Evolutionary conservation across 2,113 vertebrate species (phyloP).

Genomic region (Corythornis vintsioides): DNA sequence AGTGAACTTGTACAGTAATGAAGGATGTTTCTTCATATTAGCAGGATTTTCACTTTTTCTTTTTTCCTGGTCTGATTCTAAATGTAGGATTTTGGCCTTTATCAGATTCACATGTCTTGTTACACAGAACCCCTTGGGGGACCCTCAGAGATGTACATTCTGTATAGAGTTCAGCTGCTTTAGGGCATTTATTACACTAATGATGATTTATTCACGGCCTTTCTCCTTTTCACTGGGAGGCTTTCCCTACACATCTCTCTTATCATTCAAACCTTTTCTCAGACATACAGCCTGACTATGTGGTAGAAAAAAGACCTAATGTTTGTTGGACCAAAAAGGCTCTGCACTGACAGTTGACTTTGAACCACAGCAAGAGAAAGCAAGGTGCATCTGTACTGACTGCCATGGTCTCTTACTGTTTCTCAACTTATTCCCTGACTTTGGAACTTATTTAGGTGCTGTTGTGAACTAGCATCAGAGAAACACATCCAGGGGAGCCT

Average conservation of each 20-base stretch:
- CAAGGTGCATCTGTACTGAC: background rate
- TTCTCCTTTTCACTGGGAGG: background rate
- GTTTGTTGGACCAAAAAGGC: background rate
- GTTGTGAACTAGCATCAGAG: background rate
- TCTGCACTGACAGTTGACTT: background rate
- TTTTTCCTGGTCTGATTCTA: background rate
- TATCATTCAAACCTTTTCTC: background rate
- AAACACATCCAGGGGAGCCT: background rate
- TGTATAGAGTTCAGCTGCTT: background rate
- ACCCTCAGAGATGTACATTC: background rate
- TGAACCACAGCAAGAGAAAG: background rate
- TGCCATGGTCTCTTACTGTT: background rate
- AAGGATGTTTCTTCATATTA: background rate
- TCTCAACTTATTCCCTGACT: conserved; percentile 11
- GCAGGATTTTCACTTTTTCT: background rate
- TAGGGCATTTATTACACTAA: background rate
- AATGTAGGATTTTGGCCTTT: background rate
- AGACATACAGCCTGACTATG: background rate
- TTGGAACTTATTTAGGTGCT: background rate
- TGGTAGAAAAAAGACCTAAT: background rate
- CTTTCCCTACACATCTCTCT: background rate
- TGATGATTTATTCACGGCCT: background rate
- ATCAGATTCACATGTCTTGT: background rate
- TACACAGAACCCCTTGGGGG: background rate
- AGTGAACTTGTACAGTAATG: background rate